Conservation (phyloP, 2,888 invertebrate species). For the Coleophora deauratella region DNA sequence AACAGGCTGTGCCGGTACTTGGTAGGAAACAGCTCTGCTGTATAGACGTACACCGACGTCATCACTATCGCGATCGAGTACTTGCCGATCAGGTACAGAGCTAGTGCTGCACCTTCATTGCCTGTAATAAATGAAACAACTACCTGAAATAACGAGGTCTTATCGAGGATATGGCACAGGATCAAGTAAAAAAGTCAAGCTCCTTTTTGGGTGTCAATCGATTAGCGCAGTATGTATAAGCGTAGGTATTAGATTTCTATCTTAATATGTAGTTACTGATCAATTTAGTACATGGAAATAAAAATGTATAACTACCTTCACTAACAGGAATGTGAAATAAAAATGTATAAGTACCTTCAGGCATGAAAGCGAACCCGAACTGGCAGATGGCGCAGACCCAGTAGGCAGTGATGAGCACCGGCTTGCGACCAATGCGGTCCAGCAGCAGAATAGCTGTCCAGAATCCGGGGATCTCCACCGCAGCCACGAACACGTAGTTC, state of each 20-base stretch:
- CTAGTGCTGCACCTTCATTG: conserved; percentile 48
- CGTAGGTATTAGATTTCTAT: too few species aligned
- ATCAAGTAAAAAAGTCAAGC: too few species aligned
- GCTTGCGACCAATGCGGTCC: conserved; percentile 77
- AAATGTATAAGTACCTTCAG: conserved; percentile 50
- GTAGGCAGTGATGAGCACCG: conserved; percentile 76
- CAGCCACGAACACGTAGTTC: conserved; percentile 78
- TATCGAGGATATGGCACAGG: too few species aligned
- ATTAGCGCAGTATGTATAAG: too few species aligned
- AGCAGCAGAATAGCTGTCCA: conserved; percentile 76
- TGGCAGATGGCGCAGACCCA: conserved; percentile 77
- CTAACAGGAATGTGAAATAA: too few species aligned
- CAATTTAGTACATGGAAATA: too few species aligned
- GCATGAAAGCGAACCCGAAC: conserved; percentile 74
- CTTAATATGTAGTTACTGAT: too few species aligned
- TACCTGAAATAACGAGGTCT: too few species aligned
- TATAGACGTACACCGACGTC: conserved; percentile 78
- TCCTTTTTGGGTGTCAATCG: too few species aligned
- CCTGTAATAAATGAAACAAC: conserved; percentile 25
- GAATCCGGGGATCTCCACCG: conserved; percentile 83
- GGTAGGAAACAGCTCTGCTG: conserved; percentile 80
- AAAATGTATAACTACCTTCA: too few species aligned
- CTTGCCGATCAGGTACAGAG: conserved; percentile 77
- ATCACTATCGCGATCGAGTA: conserved; percentile 78
- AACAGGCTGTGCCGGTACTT: conserved; percentile 77